Evolutionary conservation across 1,140 invertebrate genomes (phyloP).

Genomic region (Tribolium madens): DNA sequence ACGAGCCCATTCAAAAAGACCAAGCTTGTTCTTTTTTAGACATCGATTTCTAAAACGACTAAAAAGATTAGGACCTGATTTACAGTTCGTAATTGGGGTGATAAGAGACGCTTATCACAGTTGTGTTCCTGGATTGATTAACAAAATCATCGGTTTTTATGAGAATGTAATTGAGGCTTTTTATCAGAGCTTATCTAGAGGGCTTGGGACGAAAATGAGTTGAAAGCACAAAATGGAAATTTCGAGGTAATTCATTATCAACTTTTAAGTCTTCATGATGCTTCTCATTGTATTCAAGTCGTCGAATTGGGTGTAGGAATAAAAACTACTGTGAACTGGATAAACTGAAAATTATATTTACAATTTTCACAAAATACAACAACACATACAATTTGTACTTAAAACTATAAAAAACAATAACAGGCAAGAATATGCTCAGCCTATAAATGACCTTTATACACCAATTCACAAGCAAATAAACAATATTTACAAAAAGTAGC

Average conservation of each 20-base stretch:
- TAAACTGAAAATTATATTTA: slow-evolving; percentile 64
- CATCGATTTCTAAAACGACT: not conserved
- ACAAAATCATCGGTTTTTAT: slow-evolving; percentile 7
- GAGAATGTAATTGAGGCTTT: slow-evolving; percentile 15
- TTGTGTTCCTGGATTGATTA: slow-evolving; percentile 19
- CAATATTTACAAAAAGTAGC: slow-evolving; percentile 54
- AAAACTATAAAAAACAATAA: slow-evolving; percentile 65
- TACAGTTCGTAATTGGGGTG: not conserved
- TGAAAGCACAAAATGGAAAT: not conserved
- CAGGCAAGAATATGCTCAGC: slow-evolving; percentile 63
- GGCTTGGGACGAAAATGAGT: not conserved
- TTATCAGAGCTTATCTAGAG: slow-evolving; percentile 1
- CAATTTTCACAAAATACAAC: slow-evolving; percentile 63
- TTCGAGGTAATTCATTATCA: not conserved
- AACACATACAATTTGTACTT: slow-evolving; percentile 63
- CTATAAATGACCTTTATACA: slow-evolving; percentile 58
- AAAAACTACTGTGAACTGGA: slow-evolving; percentile 36
- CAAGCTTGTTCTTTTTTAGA: not conserved
- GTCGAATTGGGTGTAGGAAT: not conserved
- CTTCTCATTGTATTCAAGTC: not conserved
- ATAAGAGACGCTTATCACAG: slow-evolving; percentile 3
- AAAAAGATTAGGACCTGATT: slow-evolving; percentile 7
- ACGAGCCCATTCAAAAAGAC: slow-evolving; percentile 9
- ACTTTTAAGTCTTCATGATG: not conserved
- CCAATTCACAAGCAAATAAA: slow-evolving; percentile 56